Base-by-base conservation (phyloP, 2,113 vertebrate species). In the Tenebrosternarchus preto region DNA sequence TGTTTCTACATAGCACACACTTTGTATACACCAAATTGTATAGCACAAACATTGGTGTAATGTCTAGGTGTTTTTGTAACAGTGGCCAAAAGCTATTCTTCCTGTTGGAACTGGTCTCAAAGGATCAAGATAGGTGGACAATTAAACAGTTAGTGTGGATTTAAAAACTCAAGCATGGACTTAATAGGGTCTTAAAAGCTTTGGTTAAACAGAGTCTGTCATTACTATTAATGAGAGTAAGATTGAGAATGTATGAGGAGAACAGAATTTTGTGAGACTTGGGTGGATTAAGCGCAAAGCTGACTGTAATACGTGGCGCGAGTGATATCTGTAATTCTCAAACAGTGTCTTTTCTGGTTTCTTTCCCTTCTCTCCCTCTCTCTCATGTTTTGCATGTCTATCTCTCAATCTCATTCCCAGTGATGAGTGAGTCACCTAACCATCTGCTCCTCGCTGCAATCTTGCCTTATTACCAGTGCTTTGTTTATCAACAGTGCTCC, bases 361-460 rank as follows among this genome's bases (percentile, higher is more conserved):
- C 33, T 57, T 16, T 17, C 61, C 5, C 53, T 50, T 24, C 19
- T 72, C 36, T 57, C 56, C 60, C 22, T 31, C 7, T 66, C 39
- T 69, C 33, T 76, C n/a, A 8, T 31, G 22, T 64, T 46, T 69
- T 39, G 78, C n/a, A 8, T 31, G 22, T 64, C 19, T 67, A 46
- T 50, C 8, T 36, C 76, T 77, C 76, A 46, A 39, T 71, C 59
- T 86, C 43, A 57, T 73, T 72, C 33, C 76, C 59, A 63, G 84
- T 86, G 75, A 80, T 73, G 59, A 82, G 80, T 86, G 88, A 90
- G 81, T 90, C 87, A 86, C 8, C 33, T 61, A 59, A 77, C 88
- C 90, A 90, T 90, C 89, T 92, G 90, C 86, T 87, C 80, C 85
- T 77, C 78, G 53, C 80, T 76, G 85, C 80, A 86, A 83, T 86